A percentile compares a stretch with the other conserved stretches of the same genome.
Conservation (phyloP, 2,113 vertebrate species). For the Gnathochromis pfefferi region DNA sequence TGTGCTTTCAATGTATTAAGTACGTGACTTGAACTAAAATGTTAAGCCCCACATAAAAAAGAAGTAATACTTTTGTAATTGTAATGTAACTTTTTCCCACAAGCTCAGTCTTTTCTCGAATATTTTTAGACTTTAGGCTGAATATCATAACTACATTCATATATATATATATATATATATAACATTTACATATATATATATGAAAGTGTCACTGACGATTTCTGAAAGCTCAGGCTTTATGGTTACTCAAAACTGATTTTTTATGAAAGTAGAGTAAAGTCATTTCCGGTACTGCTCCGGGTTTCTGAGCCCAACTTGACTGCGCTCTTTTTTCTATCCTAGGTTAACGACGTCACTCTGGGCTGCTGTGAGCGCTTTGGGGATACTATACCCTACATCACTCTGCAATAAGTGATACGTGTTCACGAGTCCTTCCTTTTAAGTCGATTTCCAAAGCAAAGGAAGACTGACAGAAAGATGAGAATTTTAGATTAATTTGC, state of each 20-base stretch:
- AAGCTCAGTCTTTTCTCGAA: neutral
- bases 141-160: neutral
- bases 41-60: neutral
- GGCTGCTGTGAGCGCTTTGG: neutral
- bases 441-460: neutral
- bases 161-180: neutral
- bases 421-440: neutral
- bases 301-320: neutral
- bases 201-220: neutral
- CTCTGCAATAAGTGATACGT: neutral
- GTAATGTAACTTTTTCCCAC: neutral
- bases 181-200: neutral
- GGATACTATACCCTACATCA: neutral
- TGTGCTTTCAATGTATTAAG: neutral
- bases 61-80: neutral
- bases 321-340: neutral
- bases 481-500: neutral
- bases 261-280: neutral
- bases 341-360: slow-evolving; percentile 58
- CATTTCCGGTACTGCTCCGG: neutral
- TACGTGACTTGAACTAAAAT: neutral
- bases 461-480: neutral
- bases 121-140: neutral
- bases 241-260: neutral
- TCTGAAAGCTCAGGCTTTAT: neutral